Percentiles rank a stretch among this genome's conserved stretches.
These are phyloP conservation scores for Prunella fulvescens DNA, from an alignment of 2,113 vertebrate genomes.

Conservation along the genomic window DNA sequence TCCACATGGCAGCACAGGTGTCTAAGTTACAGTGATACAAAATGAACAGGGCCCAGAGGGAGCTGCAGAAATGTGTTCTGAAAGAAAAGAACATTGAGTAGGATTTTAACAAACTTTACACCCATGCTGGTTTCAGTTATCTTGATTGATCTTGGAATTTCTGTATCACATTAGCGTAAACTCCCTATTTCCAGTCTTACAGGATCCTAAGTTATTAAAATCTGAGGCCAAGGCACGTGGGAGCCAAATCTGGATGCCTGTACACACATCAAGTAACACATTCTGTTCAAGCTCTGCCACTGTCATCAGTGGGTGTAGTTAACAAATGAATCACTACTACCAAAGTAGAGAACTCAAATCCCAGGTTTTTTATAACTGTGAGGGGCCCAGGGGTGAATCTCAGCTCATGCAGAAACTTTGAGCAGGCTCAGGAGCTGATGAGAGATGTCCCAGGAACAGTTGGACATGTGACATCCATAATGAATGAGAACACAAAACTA, in stretches of 20 bases:
- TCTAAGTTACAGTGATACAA: not conserved
- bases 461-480: not conserved
- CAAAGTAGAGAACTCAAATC: not conserved
- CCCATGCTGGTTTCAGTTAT: not conserved
- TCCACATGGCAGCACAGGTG: conserved; percentile 28
- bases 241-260: conserved; percentile 31
- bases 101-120: conserved; percentile 12
- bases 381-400: not conserved
- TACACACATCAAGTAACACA: conserved; percentile 37
- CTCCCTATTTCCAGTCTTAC: conserved; percentile 23
- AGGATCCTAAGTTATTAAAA: conserved; percentile 31
- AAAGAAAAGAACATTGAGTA: conserved; percentile 10
- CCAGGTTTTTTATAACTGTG: not conserved
- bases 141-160: conserved; percentile 33
- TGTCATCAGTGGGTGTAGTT: conserved; percentile 25
- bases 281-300: conserved; percentile 35
- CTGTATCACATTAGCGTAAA: not conserved
- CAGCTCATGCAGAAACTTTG: not conserved
- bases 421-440: not conserved
- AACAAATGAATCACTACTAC: conserved; percentile 52
- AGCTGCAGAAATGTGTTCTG: not conserved
- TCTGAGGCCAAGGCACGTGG: not conserved
- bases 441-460: not conserved
- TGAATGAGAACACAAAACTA: not conserved
- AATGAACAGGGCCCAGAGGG: not conserved